Conservation (phyloP, 1,140 invertebrate genomes). For the Caenorhabditis brenneri region DNA sequence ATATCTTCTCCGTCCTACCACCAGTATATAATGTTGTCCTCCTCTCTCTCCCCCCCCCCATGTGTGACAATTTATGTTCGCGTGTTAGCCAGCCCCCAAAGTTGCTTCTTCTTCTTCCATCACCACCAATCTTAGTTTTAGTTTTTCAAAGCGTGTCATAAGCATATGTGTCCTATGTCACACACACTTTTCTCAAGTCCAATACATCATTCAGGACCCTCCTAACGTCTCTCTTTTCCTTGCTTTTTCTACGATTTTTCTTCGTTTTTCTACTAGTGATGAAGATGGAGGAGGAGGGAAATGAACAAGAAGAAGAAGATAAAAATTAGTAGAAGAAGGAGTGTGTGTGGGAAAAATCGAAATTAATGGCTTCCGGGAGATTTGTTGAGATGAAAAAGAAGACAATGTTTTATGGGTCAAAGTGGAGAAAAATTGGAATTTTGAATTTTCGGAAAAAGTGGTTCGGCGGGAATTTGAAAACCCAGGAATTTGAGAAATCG, state of each 20-base stretch:
- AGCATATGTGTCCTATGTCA: neutral
- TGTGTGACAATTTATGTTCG: constrained; percentile 41
- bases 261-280: neutral
- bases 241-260: neutral
- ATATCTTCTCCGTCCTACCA: too few relatives aligned
- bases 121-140: neutral
- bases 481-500: too few relatives aligned
- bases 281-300: neutral
- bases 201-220: constrained; percentile 17
- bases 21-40: too few relatives aligned
- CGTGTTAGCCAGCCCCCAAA: neutral
- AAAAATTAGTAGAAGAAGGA: neutral
- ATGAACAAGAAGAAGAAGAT: neutral
- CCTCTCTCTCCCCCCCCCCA: neutral
- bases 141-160: neutral
- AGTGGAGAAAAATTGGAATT: neutral
- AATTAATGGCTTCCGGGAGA: neutral
- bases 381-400: neutral
- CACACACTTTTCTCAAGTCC: neutral
- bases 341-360: neutral
- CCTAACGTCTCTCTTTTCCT: neutral
- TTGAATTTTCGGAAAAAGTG: neutral
- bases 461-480: neutral
- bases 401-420: neutral
- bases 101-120: neutral